These are phyloP conservation scores for Luffia ferchaultella DNA, from an alignment of 2,888 invertebrate genomes.

Conservation along the genomic window DNA sequence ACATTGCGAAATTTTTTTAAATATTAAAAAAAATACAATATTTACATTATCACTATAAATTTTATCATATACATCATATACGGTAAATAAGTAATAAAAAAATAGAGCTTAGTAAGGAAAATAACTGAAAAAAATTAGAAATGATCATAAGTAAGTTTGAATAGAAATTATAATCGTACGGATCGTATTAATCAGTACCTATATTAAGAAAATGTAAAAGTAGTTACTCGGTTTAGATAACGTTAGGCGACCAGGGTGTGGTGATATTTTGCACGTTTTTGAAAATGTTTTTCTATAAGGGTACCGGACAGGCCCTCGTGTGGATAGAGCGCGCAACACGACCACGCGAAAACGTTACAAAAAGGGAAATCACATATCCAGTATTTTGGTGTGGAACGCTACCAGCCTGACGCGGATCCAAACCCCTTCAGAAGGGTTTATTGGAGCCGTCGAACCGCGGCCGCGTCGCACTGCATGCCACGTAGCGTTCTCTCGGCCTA, in stretches of 20 bases:
- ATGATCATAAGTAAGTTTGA: conserved; percentile 54
- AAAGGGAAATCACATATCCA: conserved; percentile 58
- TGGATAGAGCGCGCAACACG: neutral
- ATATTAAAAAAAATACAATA: conserved; percentile 43
- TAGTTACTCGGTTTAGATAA: conserved; percentile 61
- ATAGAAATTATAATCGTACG: conserved; percentile 52
- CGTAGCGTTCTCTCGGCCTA: conserved; percentile 59
- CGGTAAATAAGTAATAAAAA: conserved; percentile 46
- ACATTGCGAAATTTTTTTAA: too few species aligned
- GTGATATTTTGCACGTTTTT: conserved; percentile 67
- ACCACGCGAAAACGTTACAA: conserved; percentile 28
- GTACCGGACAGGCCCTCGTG: conserved; percentile 26
- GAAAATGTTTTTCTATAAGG: conserved; percentile 60
- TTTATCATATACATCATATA: conserved; percentile 59
- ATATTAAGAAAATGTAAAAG: conserved; percentile 48
- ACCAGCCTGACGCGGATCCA: conserved; percentile 30
- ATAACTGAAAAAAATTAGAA: conserved; percentile 50
- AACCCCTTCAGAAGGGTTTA: too few species aligned
- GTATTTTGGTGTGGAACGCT: conserved; percentile 48
- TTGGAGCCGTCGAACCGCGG: neutral
- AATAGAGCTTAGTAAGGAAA: conserved; percentile 64
- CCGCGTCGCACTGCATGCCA: conserved; percentile 19
- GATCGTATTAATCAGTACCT: conserved; percentile 53
- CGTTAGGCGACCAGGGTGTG: conserved; percentile 66
- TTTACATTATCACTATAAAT: conserved; percentile 57